Base-by-base conservation (phyloP, 2,113 vertebrate genomes). In the Mobula hypostoma region DNA sequence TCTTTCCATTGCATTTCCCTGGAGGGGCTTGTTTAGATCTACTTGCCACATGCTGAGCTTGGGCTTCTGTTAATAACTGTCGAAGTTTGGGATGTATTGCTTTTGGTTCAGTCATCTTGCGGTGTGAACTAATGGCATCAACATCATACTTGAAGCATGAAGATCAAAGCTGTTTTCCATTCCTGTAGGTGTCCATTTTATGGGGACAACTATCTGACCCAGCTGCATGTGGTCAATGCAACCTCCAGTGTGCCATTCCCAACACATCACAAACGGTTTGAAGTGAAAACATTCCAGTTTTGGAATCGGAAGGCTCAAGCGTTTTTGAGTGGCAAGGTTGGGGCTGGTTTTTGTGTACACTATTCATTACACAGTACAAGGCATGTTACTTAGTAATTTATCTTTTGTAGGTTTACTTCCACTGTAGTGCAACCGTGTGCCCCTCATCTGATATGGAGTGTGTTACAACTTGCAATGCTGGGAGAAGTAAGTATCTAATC, bases 351-450 rank as follows among this genome's bases (percentile, higher is more conserved):
- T 74, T 24, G 19, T 24, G 19, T 19, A 24, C 5, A 24, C 72
- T 80, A n/a, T 36, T 82, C 15, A 40, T 82, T 14, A 3, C 14
- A 36, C n/a, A 82, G 40, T 5, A 40, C 0, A 15, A 24, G 17
- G 5, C 72, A 24, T 74, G 72, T 19, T 24, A 74, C 19, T 24
- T 24, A 19, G 21, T 74, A 5, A 19, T 11, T 3, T 72, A 1
- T 56, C 19, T 7, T 15, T 27, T 14, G 2, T 74, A 93, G 91
- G 91, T 72, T 40, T 93, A 93, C 21, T 93, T 93, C 8, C 91
- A 93, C 15, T 93, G 91, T 17, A 93, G 91, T 93, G 91, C 68
- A 27, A 29, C 32, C 12, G 91, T 93, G 19, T 93, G 91, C 70
- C 36, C 14, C 32, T 24, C 29, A 6, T 74, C 91, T 76, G 68